phyloP scores from a whole-genome alignment of 2,113 vertebrate genomes.

The Protomyctophum bolini region DNA sequence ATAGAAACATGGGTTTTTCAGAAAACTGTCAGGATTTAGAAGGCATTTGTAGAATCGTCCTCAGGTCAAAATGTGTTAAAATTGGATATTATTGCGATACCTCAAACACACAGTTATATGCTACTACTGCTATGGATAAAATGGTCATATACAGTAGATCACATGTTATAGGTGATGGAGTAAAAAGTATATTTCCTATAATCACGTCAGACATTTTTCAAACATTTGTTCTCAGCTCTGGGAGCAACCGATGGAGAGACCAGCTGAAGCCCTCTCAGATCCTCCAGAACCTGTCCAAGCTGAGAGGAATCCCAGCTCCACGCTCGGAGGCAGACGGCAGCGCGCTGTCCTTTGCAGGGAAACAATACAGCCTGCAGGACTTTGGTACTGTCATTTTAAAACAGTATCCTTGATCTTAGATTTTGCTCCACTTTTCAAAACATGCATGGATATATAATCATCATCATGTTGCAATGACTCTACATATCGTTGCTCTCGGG shows the following conservation, averaged over 20 bases:
- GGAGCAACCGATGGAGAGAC: slow-evolving; percentile 93
- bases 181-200: too few species aligned
- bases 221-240: slow-evolving; percentile 81
- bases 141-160: not conserved
- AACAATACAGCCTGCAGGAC: slow-evolving; percentile 84
- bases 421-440: not conserved
- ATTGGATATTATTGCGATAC: too few species aligned
- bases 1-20: too few species aligned
- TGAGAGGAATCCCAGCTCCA: slow-evolving; percentile 84
- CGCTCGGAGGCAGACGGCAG: slow-evolving; percentile 83
- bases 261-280: slow-evolving; percentile 91
- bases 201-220: not conserved
- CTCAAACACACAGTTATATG: not conserved
- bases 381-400: slow-evolving; percentile 79
- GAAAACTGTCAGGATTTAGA: too few species aligned
- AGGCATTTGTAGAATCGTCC: too few species aligned
- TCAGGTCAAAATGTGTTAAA: too few species aligned
- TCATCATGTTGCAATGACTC: not conserved
- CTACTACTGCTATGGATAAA: not conserved
- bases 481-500: too few species aligned
- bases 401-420: not conserved
- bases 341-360: slow-evolving; percentile 83
- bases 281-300: slow-evolving; percentile 85
- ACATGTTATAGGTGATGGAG: too few species aligned
- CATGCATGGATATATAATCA: not conserved